Conservation (phyloP, 2,888 invertebrate species). For the Ischnus inquisitorius region DNA sequence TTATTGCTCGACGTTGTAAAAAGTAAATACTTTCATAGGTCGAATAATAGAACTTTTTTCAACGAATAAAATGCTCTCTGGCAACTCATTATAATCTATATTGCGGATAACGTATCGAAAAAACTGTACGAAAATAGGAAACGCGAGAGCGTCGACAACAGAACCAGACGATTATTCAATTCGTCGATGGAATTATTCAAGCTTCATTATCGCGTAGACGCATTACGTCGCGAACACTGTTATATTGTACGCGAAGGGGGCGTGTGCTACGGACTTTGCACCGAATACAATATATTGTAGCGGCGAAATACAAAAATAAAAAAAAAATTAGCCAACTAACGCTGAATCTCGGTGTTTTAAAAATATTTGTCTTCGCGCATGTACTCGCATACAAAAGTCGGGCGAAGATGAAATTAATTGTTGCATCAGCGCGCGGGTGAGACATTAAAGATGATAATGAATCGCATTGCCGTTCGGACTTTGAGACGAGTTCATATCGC, state of each 20-base stretch:
- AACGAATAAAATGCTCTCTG: no score
- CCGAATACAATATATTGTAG: constrained; percentile 8
- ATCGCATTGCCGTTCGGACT: constrained; percentile 17
- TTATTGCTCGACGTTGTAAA: no score
- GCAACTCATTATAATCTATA: no score
- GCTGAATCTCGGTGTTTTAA: constrained; percentile 7
- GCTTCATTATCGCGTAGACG: not conserved
- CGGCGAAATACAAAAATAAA: not conserved
- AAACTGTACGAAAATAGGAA: not conserved
- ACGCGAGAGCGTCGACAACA: not conserved
- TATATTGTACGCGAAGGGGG: not conserved
- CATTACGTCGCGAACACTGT: constrained; percentile 21
- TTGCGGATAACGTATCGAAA: not conserved
- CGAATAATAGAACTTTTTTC: no score
- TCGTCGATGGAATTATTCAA: constrained; percentile 5
- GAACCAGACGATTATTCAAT: not conserved
- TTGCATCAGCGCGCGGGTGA: constrained; percentile 21
- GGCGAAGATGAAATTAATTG: constrained; percentile 19
- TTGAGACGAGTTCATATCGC: constrained; percentile 12
- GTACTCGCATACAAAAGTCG: constrained; percentile 15
- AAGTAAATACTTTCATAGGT: no score
- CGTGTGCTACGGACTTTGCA: constrained; percentile 29
- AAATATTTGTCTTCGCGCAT: not conserved
- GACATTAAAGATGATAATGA: constrained; percentile 8
- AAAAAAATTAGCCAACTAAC: constrained; percentile 24